Evolutionary conservation across 2,888 invertebrate genomes (phyloP).

Genomic region (Lymantria monacha): DNA sequence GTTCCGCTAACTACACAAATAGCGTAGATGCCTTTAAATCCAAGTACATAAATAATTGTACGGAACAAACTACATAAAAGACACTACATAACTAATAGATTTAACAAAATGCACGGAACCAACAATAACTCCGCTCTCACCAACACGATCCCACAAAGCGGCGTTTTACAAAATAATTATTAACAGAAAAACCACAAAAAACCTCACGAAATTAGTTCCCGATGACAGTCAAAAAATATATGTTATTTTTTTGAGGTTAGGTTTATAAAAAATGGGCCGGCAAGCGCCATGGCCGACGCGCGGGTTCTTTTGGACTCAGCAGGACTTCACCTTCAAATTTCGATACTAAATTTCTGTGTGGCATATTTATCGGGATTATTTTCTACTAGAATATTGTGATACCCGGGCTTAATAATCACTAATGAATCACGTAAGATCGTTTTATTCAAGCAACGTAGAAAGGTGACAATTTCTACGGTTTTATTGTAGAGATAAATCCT

Average conservation of each 20-base stretch:
- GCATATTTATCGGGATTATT: conserved; percentile 79
- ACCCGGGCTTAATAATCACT: conserved; percentile 66
- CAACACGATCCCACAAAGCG: conserved; percentile 38
- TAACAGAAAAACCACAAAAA: conserved; percentile 75
- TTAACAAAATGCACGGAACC: neutral
- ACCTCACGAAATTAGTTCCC: conserved; percentile 78
- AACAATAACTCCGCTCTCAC: conserved; percentile 3
- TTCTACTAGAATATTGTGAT: conserved; percentile 78
- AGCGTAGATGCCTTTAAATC: too few species aligned
- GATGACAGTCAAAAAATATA: conserved; percentile 81
- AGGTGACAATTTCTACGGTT: conserved; percentile 24
- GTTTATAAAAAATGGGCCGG: conserved; percentile 49
- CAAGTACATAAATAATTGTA: too few species aligned
- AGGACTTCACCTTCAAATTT: conserved; percentile 51
- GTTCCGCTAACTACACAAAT: too few species aligned
- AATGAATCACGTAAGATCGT: conserved; percentile 69
- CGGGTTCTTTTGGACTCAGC: conserved; percentile 69
- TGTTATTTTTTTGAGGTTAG: conserved; percentile 61
- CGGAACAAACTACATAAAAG: too few species aligned
- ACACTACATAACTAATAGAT: too few species aligned
- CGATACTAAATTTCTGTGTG: conserved; percentile 72
- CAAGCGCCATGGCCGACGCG: conserved; percentile 70
- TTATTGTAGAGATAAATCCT: conserved; percentile 5
- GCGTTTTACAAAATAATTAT: conserved; percentile 70
- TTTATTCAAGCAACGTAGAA: conserved; percentile 24